Percentiles rank a stretch among this genome's conserved stretches.
Evolutionary conservation across 2,113 vertebrate species (phyloP).

Genomic region (Tyrannus savana): DNA sequence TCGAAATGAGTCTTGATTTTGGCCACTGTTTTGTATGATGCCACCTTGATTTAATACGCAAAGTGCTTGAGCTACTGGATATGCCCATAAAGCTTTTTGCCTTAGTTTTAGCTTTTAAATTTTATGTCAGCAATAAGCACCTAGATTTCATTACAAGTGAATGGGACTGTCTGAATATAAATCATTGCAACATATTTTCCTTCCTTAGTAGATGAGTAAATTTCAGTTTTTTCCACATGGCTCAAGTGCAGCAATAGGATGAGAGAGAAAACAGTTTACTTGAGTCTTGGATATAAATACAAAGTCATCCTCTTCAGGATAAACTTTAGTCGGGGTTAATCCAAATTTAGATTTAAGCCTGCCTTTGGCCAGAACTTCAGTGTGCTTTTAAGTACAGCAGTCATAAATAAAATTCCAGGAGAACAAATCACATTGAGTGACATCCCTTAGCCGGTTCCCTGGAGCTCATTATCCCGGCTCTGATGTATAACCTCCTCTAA

Average conservation of each 20-base stretch:
- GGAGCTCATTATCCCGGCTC: not conserved
- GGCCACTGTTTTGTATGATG: not conserved
- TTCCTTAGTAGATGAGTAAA: not conserved
- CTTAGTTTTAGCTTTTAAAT: constrained; percentile 20
- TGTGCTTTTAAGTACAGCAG: not conserved
- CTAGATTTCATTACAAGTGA: constrained; percentile 39
- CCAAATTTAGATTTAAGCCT: constrained; percentile 37
- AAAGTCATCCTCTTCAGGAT: constrained; percentile 4
- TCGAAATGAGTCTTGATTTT: not conserved
- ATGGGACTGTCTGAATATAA: not conserved
- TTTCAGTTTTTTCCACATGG: not conserved
- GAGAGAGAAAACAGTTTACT: constrained; percentile 6
- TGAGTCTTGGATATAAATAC: not conserved
- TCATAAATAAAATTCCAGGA: constrained; percentile 29
- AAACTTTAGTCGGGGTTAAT: constrained; percentile 44
- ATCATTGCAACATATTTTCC: not conserved
- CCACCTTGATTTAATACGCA: constrained; percentile 38
- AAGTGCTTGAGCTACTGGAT: not conserved
- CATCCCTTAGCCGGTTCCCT: not conserved
- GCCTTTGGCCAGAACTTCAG: constrained; percentile 1
- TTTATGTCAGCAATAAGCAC: constrained; percentile 42
- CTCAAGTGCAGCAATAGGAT: not conserved
- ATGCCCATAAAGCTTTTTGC: not conserved
- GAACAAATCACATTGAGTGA: not conserved
- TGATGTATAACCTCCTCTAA: not conserved